phyloP scores from a whole-genome alignment of 1,140 invertebrate genomes.

The Batillaria attramentaria region DNA sequence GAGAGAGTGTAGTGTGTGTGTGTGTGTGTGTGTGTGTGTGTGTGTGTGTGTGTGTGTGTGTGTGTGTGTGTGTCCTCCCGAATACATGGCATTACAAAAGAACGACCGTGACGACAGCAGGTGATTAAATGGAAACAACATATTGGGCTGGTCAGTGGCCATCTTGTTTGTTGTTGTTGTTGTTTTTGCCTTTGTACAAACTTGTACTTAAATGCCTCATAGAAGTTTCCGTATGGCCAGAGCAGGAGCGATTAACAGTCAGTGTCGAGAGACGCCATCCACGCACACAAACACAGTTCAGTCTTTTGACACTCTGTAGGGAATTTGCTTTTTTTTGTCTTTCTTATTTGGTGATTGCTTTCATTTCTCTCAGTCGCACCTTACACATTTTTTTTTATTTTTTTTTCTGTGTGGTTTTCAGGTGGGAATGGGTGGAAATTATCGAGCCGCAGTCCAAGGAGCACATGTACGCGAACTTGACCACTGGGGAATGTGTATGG shows the following conservation, averaged over 20 bases:
- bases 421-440: conserved; percentile 99
- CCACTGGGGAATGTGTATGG: conserved; percentile 98
- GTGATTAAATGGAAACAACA: no score
- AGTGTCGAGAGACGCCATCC: no score
- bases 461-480: conserved; percentile 99
- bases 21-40: no score
- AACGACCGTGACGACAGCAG: no score
- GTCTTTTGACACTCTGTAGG: not conserved
- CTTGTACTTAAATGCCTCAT: not conserved
- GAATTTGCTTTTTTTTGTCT: not conserved
- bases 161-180: no score
- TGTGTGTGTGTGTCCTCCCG: no score
- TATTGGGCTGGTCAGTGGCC: no score
- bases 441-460: conserved; percentile 98
- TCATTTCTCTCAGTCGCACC: not conserved
- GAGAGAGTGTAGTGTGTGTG: no score
- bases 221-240: no score
- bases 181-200: not conserved
- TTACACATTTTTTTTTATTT: not conserved
- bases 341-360: not conserved
- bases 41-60: not conserved
- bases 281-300: conserved; percentile 2
- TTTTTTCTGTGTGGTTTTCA: conserved; percentile 70
- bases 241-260: not conserved
- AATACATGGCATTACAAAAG: no score